Evolutionary conservation across 2,888 invertebrate genomes (phyloP).

Genomic region (Micoletzkya japonica): DNA sequence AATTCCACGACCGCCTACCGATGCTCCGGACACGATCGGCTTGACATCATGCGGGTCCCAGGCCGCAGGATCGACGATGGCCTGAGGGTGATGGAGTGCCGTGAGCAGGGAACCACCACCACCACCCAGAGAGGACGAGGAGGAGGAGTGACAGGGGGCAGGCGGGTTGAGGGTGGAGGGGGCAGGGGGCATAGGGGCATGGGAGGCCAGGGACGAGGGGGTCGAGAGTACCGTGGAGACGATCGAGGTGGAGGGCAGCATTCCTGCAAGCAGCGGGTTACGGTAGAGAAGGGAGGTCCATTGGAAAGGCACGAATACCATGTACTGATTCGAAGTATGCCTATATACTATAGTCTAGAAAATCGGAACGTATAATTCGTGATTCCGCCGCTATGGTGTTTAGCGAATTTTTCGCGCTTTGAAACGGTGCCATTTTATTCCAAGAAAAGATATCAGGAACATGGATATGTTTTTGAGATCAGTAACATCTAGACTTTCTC

Average conservation of each 20-base stretch:
- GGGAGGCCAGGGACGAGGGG: neutral
- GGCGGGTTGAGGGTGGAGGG: neutral
- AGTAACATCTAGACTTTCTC: no score
- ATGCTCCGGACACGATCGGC: conserved; percentile 28
- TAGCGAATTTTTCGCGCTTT: no score
- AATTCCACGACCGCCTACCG: neutral
- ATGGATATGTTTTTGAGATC: no score
- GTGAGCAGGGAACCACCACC: conserved; percentile 15
- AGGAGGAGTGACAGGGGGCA: neutral
- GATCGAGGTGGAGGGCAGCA: conserved; percentile 15
- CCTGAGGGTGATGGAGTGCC: conserved; percentile 27
- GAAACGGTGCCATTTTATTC: no score
- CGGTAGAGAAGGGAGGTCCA: neutral
- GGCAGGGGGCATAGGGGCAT: neutral
- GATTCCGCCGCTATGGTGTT: no score
- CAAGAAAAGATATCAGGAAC: no score
- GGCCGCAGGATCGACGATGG: conserved; percentile 22
- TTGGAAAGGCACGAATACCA: no score
- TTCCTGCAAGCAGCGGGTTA: neutral
- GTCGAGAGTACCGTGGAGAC: neutral
- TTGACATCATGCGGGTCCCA: conserved; percentile 32
- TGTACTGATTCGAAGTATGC: no score
- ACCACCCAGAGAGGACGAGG: neutral
- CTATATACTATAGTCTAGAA: no score
- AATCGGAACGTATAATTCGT: no score